Evolutionary conservation across 2,888 invertebrate genomes (phyloP).

Genomic region (Rhingia rostrata): DNA sequence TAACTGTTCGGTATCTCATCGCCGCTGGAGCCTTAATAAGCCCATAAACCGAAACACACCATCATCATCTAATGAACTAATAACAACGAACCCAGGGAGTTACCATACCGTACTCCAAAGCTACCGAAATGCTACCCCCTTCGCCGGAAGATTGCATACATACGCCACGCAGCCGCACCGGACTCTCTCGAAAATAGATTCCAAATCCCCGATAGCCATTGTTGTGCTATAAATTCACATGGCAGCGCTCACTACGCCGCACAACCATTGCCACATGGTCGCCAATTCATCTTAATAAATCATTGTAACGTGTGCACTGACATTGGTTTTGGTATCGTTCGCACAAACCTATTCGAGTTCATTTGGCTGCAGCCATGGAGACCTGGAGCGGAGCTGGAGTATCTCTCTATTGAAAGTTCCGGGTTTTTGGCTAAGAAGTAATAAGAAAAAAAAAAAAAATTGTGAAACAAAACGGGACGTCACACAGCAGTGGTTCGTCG

Average conservation of each 20-base stretch:
- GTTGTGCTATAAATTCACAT: conserved; percentile 65
- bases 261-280: conserved; percentile 32
- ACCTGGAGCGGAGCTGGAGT: conserved; percentile 9
- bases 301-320: conserved; percentile 67
- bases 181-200: conserved; percentile 44
- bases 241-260: conserved; percentile 36
- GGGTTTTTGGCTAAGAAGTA: conserved; percentile 18
- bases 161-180: conserved; percentile 14
- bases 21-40: conserved; percentile 55
- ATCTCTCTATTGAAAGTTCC: conserved; percentile 37
- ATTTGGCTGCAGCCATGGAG: no score
- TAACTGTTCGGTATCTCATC: conserved; percentile 39
- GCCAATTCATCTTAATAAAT: conserved; percentile 73
- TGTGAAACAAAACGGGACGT: conserved; percentile 26
- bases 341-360: conserved; percentile 34
- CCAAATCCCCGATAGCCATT: conserved; percentile 64
- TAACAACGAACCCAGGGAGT: conserved; percentile 64
- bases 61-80: conserved; percentile 71
- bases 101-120: conserved; percentile 23
- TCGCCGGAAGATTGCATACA: conserved; percentile 31
- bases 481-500: conserved; percentile 51
- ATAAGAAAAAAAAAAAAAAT: neutral
- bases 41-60: conserved; percentile 58
- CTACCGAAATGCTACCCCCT: conserved; percentile 59
- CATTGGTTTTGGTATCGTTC: conserved; percentile 64